phyloP scores from a whole-genome alignment of 2,113 vertebrate species.

The Carollia perspicillata region DNA sequence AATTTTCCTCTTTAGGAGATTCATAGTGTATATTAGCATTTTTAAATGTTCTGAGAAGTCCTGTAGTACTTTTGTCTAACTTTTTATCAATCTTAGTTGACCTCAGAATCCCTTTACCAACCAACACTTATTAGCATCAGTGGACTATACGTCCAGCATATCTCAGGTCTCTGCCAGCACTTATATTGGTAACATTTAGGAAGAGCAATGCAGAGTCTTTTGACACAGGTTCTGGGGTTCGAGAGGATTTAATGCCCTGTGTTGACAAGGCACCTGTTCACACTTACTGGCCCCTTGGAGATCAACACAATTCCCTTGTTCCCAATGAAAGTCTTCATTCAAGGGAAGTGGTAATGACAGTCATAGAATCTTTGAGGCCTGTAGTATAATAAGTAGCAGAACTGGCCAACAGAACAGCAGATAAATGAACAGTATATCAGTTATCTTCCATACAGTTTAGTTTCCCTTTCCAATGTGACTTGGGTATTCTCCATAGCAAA shows the following conservation, averaged over 20 bases:
- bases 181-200: rapidly evolving
- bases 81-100: not conserved
- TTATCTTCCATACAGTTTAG: not conserved
- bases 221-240: not conserved
- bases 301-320: not conserved
- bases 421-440: too few species aligned
- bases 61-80: not conserved
- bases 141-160: not conserved
- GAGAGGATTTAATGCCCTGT: not conserved
- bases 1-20: not conserved
- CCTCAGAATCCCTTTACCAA: not conserved
- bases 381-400: not conserved
- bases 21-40: not conserved
- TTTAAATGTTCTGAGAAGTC: not conserved
- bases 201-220: not conserved
- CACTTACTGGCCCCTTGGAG: not conserved
- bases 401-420: not conserved
- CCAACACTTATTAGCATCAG: too few species aligned
- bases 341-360: not conserved
- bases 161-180: not conserved
- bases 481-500: not conserved
- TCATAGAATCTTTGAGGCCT: not conserved
- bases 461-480: not conserved
- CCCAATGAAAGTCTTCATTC: not conserved
- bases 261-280: not conserved